Percentiles rank a stretch among this genome's conserved stretches.
Evolutionary conservation across 2,113 vertebrate species (phyloP).

Genomic region (Alces alces): DNA sequence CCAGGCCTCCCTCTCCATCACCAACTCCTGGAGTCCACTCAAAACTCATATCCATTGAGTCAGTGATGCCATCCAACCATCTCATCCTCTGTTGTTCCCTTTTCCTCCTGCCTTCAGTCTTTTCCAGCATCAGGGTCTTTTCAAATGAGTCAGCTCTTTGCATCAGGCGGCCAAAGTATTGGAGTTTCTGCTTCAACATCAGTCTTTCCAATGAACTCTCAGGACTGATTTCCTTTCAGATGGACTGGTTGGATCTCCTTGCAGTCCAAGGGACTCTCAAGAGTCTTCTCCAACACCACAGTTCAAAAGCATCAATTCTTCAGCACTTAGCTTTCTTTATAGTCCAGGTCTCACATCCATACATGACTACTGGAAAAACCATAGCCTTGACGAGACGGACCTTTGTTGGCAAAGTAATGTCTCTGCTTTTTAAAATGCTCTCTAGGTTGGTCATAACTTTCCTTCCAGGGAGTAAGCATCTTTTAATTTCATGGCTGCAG

Average conservation of each 20-base stretch:
- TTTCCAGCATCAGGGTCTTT: not conserved
- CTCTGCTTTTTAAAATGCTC: not conserved
- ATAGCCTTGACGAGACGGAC: not conserved
- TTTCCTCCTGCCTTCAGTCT: not conserved
- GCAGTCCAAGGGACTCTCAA: not conserved
- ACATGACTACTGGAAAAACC: not conserved
- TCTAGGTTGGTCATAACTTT: not conserved
- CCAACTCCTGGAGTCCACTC: not conserved
- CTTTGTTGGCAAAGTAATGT: not conserved
- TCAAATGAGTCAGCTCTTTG: not conserved
- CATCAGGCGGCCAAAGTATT: not conserved
- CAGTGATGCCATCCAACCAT: not conserved
- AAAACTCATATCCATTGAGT: not conserved
- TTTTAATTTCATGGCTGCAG: not conserved
- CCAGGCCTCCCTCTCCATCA: not conserved
- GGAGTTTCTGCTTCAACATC: not conserved
- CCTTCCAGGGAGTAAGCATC: not conserved
- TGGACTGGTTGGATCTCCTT: not conserved
- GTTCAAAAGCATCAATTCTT: not conserved
- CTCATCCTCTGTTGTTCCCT: not conserved
- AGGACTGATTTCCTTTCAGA: not conserved
- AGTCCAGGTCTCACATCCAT: not conserved
- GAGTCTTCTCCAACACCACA: not conserved
- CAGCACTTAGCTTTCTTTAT: not conserved
- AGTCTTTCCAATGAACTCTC: not conserved